A percentile compares a stretch with the other conserved stretches of the same genome.
These are phyloP conservation scores for Chrysemys picta DNA, from an alignment of 2,113 vertebrate species.

Conservation along the genomic window DNA sequence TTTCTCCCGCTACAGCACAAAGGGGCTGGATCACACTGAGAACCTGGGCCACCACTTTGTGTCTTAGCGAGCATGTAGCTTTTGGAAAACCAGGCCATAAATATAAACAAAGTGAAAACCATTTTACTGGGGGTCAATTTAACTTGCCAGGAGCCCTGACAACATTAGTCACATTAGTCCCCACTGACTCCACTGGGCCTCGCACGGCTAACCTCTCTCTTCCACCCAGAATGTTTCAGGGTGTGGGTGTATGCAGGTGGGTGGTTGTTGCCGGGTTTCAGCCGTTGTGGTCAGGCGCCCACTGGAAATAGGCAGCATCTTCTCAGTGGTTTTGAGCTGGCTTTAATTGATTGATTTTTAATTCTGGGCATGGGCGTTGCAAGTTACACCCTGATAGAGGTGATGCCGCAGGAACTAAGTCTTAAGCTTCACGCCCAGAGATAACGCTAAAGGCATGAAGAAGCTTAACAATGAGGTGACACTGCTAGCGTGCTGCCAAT, in stretches of 20 bases:
- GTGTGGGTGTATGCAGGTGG: too few species aligned
- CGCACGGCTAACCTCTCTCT: too few species aligned
- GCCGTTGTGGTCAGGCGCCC: neutral
- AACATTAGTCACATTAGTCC: too few species aligned
- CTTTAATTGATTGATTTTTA: neutral
- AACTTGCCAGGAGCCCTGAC: neutral
- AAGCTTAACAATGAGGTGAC: neutral
- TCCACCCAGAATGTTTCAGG: too few species aligned
- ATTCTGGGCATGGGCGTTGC: neutral
- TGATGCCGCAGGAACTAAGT: neutral
- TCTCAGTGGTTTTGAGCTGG: neutral
- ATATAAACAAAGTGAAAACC: neutral
- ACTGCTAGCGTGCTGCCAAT: accelerated
- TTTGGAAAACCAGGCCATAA: neutral
- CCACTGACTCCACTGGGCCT: too few species aligned
- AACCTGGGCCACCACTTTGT: neutral
- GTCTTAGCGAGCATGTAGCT: neutral
- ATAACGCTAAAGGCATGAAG: neutral
- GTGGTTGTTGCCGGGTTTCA: neutral
- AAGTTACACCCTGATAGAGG: neutral
- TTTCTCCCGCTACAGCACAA: neutral
- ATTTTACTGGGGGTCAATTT: neutral
- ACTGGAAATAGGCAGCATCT: neutral
- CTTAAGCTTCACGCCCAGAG: neutral
- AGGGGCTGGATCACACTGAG: neutral